These are phyloP conservation scores for Apamea monoglypha DNA, from an alignment of 2,888 invertebrate species.

Conservation along the genomic window DNA sequence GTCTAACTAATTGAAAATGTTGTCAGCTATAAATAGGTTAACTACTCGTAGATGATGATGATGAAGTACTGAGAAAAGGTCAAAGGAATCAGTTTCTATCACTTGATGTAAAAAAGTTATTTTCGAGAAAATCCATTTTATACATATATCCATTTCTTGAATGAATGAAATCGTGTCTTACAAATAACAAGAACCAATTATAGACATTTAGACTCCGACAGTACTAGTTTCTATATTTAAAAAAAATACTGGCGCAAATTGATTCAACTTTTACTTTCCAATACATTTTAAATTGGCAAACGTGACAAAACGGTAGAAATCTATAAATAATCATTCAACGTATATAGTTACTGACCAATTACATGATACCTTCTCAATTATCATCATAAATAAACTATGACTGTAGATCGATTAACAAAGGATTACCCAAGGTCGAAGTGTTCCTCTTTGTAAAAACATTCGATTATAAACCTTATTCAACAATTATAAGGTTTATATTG, in stretches of 20 bases:
- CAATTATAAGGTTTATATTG: slow-evolving; percentile 17
- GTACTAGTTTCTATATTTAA: neutral
- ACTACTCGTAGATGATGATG: neutral
- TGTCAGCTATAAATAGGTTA: neutral
- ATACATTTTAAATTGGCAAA: slow-evolving; percentile 8
- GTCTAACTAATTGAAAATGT: neutral
- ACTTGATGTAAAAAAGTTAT: neutral
- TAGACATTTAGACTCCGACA: neutral
- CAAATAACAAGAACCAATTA: slow-evolving; percentile 6
- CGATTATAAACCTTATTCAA: slow-evolving; percentile 21
- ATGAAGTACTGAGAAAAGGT: neutral
- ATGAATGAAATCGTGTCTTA: neutral
- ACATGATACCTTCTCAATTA: slow-evolving; percentile 53
- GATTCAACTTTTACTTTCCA: slow-evolving; percentile 49
- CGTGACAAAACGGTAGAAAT: slow-evolving; percentile 26
- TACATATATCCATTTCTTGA: neutral
- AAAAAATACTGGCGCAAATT: slow-evolving; percentile 23
- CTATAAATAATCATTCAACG: slow-evolving; percentile 41
- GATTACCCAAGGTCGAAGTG: slow-evolving; percentile 56
- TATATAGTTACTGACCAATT: slow-evolving; percentile 36
- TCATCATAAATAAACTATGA: slow-evolving; percentile 67
- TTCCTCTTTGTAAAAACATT: neutral
- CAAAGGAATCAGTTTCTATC: neutral
- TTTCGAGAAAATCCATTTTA: neutral
- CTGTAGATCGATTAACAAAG: slow-evolving; percentile 56